These are phyloP conservation scores for Phrynocephalus versicolor DNA, from an alignment of 2,113 vertebrate genomes.

Conservation along the genomic window DNA sequence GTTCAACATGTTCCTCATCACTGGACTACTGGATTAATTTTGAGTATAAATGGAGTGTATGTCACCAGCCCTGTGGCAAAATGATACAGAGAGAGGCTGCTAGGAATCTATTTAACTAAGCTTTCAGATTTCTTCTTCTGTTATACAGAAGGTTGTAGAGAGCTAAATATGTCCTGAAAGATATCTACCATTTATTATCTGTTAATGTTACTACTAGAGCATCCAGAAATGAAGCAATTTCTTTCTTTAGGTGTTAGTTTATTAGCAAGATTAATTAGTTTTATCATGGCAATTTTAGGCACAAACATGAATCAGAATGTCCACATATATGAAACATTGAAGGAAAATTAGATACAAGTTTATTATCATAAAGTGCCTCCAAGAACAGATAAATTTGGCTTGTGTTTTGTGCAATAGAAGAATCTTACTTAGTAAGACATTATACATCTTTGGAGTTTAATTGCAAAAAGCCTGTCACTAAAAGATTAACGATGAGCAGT, in stretches of 20 bases:
- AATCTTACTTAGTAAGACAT: slow-evolving; percentile 47
- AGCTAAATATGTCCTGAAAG: neutral
- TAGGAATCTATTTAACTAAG: neutral
- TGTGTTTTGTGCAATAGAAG: slow-evolving; percentile 33
- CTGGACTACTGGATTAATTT: neutral
- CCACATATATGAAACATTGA: slow-evolving; percentile 24
- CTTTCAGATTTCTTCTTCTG: neutral
- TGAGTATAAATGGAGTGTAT: neutral
- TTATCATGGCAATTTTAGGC: slow-evolving; percentile 43
- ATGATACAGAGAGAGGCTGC: neutral
- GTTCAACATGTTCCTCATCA: neutral
- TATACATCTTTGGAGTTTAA: slow-evolving; percentile 63
- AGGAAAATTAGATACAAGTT: slow-evolving; percentile 6
- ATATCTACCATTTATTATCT: neutral
- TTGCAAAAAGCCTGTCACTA: slow-evolving; percentile 49
- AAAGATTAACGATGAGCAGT: slow-evolving; percentile 56
- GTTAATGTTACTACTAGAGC: neutral
- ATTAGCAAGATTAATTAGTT: slow-evolving; percentile 63
- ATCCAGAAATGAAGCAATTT: slow-evolving; percentile 56
- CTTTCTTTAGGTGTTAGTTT: slow-evolving; percentile 42
- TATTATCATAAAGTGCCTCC: neutral
- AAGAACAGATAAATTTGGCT: slow-evolving; percentile 44
- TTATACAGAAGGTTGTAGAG: neutral
- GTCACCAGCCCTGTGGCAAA: neutral
- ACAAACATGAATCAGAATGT: slow-evolving; percentile 46